A percentile compares a stretch with the other conserved stretches of the same genome.
phyloP scores from a whole-genome alignment of 2,797 vertebrate genomes.

The Echiichthys vipera region DNA sequence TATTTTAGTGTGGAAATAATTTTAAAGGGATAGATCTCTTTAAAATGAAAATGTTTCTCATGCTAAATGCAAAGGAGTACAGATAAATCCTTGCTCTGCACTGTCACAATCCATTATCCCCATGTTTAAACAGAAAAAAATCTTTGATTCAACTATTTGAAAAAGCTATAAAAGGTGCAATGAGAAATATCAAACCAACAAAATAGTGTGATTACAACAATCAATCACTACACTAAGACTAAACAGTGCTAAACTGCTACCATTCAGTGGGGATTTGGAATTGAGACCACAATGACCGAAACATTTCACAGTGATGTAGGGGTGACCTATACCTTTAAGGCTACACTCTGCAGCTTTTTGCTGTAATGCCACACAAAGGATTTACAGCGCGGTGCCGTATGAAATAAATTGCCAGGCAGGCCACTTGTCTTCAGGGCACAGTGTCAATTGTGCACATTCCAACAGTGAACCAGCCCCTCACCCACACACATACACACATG shows the following conservation, averaged over 20 bases:
- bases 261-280: constrained; percentile 27
- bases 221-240: not conserved
- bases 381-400: constrained; percentile 71
- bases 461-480: constrained; percentile 53
- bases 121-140: constrained; percentile 1
- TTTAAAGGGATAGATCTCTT: constrained; percentile 44
- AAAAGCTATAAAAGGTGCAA: not conserved
- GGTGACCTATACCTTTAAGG: constrained; percentile 83
- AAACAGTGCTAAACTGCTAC: constrained; percentile 8
- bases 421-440: constrained; percentile 75
- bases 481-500: constrained; percentile 6
- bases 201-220: not conserved
- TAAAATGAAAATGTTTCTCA: constrained; percentile 26
- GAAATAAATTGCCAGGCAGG: constrained; percentile 72
- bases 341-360: constrained; percentile 65
- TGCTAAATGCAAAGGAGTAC: not conserved
- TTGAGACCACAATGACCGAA: constrained; percentile 44
- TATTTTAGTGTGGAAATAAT: constrained; percentile 44
- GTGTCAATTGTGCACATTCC: constrained; percentile 74
- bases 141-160: not conserved
- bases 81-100: not conserved
- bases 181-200: not conserved
- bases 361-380: constrained; percentile 74
- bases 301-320: constrained; percentile 61
- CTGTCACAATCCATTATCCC: not conserved